Conservation (phyloP, 2,113 vertebrate species). For the Ariopsis seemanni region DNA sequence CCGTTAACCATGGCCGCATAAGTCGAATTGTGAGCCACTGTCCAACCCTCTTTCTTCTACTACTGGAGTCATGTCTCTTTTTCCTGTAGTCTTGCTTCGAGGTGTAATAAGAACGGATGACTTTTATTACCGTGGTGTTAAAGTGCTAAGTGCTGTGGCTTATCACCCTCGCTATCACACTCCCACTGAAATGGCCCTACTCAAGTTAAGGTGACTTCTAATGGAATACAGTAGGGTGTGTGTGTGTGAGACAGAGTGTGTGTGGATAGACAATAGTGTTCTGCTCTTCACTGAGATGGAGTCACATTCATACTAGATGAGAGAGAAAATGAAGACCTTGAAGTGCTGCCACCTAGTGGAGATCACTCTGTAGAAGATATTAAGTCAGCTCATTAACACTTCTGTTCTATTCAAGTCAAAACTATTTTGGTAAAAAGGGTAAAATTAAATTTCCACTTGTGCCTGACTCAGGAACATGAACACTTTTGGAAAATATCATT, state of each 20-base stretch:
- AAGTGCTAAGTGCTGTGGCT: conserved; percentile 26
- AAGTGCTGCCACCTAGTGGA: conserved; percentile 26
- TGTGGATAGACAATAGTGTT: background rate
- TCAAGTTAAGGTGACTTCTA: conserved; percentile 23
- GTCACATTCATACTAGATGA: background rate
- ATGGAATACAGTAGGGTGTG: background rate
- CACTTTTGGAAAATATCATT: background rate
- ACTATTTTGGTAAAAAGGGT: background rate
- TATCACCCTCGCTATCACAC: conserved; percentile 26
- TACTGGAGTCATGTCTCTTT: background rate
- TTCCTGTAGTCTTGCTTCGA: conserved; percentile 16
- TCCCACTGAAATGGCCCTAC: conserved; percentile 4
- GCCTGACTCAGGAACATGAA: background rate
- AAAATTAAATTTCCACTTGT: background rate
- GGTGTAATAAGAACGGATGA: background rate
- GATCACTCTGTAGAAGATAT: background rate
- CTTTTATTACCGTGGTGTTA: conserved; percentile 24
- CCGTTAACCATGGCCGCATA: background rate
- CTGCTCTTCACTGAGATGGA: background rate
- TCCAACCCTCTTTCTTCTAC: conserved; percentile 9
- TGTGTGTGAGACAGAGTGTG: conserved; percentile 7
- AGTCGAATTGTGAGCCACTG: background rate
- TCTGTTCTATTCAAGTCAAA: background rate
- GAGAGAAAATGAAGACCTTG: background rate
- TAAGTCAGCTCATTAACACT: background rate